Evolutionary conservation across 2,888 invertebrate species (phyloP), one percentile per base, ranked within the genome.

Genomic region (Orthosia gracilis): DNA sequence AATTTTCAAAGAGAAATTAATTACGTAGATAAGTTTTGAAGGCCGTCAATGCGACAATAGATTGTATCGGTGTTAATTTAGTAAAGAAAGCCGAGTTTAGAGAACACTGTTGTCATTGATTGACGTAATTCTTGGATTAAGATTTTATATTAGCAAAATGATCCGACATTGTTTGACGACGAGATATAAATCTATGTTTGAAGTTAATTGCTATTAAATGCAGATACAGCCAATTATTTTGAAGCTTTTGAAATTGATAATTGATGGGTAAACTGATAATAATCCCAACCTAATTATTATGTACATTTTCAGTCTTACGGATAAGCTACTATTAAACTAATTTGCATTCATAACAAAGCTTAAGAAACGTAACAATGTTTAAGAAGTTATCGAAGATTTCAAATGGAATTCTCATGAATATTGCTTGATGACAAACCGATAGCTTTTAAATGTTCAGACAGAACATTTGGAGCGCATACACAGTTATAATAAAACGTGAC

Each of bases 51-150:
- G 92, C 89, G 94, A 94, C 94, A 93, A 94, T 94, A 93, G 94
- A 94, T 94, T 90, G 89, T 94, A 95, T 94, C 94, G 89, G 90
- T 93, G 93, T 93, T 94, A 93, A 95, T 94, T 95, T 91, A 92
- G 92, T 90, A 92, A 94, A 92, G 92, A 93, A 93, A 91, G 89
- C 89, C 89, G 84, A 88, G 90, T 89, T 93, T 90, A 89, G 88
- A 88, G 88, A 81, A 86, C 87, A 90, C 89, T 90, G 92, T 90
- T 90, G 88, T 91, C 89, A 88, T 87, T 92, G 91, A 93, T 91
- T 93, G 91, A 91, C 92, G 90, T 91, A 89, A 91, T 91, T 91
- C 89, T 68, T 78, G 80, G 84, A 84, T 84, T 87, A 87, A 83
- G 76, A 88, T 88, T 88, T 88, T 88, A 90, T 87, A 82, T 87